Evolutionary conservation across 2,888 invertebrate genomes (phyloP).

Genomic region (Hylaea fasciaria): DNA sequence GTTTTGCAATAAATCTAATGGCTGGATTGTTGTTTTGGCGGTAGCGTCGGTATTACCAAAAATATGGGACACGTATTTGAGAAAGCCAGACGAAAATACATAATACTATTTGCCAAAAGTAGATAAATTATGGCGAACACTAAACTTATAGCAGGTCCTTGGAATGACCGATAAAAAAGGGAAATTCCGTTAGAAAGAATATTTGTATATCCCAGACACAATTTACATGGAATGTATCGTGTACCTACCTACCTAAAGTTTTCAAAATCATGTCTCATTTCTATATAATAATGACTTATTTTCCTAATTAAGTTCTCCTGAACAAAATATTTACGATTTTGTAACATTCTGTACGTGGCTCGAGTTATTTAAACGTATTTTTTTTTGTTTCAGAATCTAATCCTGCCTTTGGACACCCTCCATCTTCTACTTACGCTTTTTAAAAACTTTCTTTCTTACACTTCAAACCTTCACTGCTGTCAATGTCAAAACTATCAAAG

Average conservation of each 20-base stretch:
- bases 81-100: constrained; percentile 1
- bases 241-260: no score
- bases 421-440: constrained; percentile 39
- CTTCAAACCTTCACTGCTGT: constrained; percentile 12
- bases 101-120: no score
- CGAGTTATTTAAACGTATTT: background rate
- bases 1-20: constrained; percentile 12
- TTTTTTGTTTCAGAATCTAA: constrained; percentile 59
- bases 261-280: no score
- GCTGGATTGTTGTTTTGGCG: constrained; percentile 13
- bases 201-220: no score
- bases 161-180: background rate
- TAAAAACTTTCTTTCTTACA: constrained; percentile 14
- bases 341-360: no score
- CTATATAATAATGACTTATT: no score
- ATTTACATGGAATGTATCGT: no score
- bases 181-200: no score
- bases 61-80: constrained; percentile 1
- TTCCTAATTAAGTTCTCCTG: no score
- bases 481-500: constrained; percentile 37
- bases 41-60: constrained; percentile 2
- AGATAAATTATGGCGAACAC: background rate
- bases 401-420: constrained; percentile 60
- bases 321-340: no score
- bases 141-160: no score